phyloP scores from a whole-genome alignment of 2,888 invertebrate species.

The Drosophila vallismaia region DNA sequence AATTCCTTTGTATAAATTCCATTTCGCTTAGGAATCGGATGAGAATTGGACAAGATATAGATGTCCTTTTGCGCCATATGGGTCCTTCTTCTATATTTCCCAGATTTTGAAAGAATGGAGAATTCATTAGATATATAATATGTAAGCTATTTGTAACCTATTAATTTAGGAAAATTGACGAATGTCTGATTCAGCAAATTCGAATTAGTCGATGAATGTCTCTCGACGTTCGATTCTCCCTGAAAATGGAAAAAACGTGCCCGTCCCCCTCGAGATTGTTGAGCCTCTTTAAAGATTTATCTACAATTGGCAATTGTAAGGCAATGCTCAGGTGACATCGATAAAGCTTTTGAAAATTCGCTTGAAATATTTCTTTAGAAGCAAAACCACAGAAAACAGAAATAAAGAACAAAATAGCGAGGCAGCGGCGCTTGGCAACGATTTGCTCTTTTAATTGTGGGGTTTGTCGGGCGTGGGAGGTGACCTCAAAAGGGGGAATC shows the following conservation, averaged over 20 bases:
- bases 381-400: constrained; percentile 6
- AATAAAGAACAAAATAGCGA: constrained; percentile 4
- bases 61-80: no score
- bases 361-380: neutral
- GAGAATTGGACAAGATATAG: no score
- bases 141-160: no score
- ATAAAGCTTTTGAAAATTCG: constrained; percentile 1
- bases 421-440: constrained; percentile 33
- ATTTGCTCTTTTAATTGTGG: constrained; percentile 34
- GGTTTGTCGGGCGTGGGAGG: constrained; percentile 20
- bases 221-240: constrained; percentile 22
- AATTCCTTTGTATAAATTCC: no score
- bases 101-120: no score
- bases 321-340: constrained; percentile 12
- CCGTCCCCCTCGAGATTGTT: neutral
- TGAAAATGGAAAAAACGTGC: constrained; percentile 25
- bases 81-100: no score
- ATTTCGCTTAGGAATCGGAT: no score
- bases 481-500: constrained; percentile 38
- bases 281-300: neutral
- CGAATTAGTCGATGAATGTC: neutral
- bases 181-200: constrained; percentile 13
- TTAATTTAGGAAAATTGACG: neutral
- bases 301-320: constrained; percentile 27
- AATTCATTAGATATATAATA: no score